phyloP scores from a whole-genome alignment of 2,113 vertebrate genomes.

The Pomatostomus ruficeps region DNA sequence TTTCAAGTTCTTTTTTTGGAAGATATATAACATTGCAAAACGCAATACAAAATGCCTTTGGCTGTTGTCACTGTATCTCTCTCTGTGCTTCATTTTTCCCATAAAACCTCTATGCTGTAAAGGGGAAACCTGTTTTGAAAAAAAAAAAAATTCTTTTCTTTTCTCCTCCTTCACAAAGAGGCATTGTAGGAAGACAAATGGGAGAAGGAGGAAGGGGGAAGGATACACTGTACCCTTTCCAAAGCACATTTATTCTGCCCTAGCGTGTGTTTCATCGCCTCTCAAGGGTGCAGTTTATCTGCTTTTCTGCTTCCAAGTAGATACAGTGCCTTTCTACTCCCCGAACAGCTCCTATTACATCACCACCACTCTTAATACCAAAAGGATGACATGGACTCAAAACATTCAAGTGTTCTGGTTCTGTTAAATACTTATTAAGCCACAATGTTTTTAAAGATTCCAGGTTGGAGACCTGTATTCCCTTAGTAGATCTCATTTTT shows the following conservation, averaged over 20 bases:
- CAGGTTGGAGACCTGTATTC: neutral
- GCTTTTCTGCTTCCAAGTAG: neutral
- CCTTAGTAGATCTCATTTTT: neutral
- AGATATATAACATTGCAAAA: neutral
- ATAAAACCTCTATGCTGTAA: neutral
- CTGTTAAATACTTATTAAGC: neutral
- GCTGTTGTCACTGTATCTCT: neutral
- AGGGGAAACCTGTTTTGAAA: neutral
- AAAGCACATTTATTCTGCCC: neutral
- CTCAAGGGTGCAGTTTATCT: conserved; percentile 2
- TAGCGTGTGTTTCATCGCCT: neutral
- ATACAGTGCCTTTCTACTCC: neutral
- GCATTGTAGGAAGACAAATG: neutral
- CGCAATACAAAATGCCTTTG: neutral
- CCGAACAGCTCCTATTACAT: neutral
- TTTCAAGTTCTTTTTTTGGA: neutral
- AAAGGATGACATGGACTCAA: neutral
- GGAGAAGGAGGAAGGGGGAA: neutral
- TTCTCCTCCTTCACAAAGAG: neutral
- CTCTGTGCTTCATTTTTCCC: neutral
- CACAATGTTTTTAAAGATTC: neutral
- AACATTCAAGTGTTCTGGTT: neutral
- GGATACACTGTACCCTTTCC: neutral
- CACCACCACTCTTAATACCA: neutral
- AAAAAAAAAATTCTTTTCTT: neutral